Conservation (phyloP, 2,113 vertebrate species). For the Clarias batrachus region DNA sequence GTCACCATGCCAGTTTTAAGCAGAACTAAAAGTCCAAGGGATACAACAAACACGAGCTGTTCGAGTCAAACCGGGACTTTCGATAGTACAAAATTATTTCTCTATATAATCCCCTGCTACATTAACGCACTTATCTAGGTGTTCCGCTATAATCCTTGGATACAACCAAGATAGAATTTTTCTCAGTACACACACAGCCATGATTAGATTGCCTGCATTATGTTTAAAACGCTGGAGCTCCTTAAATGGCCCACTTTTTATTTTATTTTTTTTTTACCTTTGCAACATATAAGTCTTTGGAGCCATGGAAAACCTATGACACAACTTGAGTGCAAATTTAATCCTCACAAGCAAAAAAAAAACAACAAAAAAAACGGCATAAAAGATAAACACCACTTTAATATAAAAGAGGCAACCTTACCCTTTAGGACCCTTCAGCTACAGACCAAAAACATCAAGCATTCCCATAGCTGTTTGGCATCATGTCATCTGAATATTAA, state of each 20-base stretch:
- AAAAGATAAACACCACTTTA: not conserved
- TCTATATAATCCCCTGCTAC: too few relatives aligned
- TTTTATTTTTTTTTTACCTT: too few relatives aligned
- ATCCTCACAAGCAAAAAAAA: not conserved
- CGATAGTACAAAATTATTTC: too few relatives aligned
- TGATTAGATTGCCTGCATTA: too few relatives aligned
- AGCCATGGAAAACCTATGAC: not conserved
- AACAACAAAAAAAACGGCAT: not conserved
- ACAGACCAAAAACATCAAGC: not conserved
- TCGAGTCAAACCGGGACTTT: too few relatives aligned
- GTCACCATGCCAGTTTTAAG: not conserved
- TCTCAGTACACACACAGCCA: too few relatives aligned
- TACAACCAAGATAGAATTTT: too few relatives aligned
- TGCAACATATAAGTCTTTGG: not conserved
- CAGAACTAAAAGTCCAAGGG: not conserved
- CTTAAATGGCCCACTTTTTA: too few relatives aligned
- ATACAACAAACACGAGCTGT: not conserved
- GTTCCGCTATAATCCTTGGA: too few relatives aligned
- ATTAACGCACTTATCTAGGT: too few relatives aligned
- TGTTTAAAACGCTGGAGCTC: too few relatives aligned
- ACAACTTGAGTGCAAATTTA: not conserved
- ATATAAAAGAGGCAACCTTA: not conserved
- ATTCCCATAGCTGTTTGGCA: not conserved
- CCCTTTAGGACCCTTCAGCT: not conserved
- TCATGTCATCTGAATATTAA: slow-evolving; percentile 8